A percentile compares a stretch with the other conserved stretches of the same genome.
phyloP scores from a whole-genome alignment of 2,113 vertebrate species.

The Apus apus region DNA sequence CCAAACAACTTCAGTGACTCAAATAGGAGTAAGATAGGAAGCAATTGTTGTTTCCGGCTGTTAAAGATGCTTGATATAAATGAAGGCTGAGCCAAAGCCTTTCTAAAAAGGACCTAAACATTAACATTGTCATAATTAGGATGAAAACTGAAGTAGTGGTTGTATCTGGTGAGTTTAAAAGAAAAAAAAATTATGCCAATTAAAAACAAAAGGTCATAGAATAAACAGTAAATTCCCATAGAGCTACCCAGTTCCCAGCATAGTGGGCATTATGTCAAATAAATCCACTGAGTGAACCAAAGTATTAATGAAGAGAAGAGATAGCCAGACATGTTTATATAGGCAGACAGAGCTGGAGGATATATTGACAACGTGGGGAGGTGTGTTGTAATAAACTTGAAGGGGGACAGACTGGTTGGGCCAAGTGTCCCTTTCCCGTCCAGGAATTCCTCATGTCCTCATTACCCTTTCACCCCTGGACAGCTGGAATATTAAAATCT shows the following conservation, averaged over 20 bases:
- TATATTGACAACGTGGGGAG: slow-evolving; percentile 57
- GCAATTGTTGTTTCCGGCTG: neutral
- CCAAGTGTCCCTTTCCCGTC: slow-evolving; percentile 64
- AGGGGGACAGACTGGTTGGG: slow-evolving; percentile 65
- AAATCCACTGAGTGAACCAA: slow-evolving; percentile 52
- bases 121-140: slow-evolving; percentile 19
- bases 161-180: neutral
- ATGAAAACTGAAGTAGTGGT: neutral
- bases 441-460: slow-evolving; percentile 75
- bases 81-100: neutral
- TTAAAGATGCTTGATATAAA: slow-evolving; percentile 19
- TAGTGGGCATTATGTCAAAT: slow-evolving; percentile 44
- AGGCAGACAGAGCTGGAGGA: slow-evolving; percentile 68
- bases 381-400: slow-evolving; percentile 75
- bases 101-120: neutral
- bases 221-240: slow-evolving; percentile 36
- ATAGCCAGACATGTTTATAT: slow-evolving; percentile 75
- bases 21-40: slow-evolving; percentile 33
- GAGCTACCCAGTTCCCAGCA: neutral
- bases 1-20: neutral
- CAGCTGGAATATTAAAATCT: slow-evolving; percentile 71
- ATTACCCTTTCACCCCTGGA: slow-evolving; percentile 74
- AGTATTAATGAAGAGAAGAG: slow-evolving; percentile 69
- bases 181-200: neutral
- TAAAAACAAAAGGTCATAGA: slow-evolving; percentile 31